phyloP scores from a whole-genome alignment of 64 coral and sea anemone species.

The Anthopleura sola region DNA sequence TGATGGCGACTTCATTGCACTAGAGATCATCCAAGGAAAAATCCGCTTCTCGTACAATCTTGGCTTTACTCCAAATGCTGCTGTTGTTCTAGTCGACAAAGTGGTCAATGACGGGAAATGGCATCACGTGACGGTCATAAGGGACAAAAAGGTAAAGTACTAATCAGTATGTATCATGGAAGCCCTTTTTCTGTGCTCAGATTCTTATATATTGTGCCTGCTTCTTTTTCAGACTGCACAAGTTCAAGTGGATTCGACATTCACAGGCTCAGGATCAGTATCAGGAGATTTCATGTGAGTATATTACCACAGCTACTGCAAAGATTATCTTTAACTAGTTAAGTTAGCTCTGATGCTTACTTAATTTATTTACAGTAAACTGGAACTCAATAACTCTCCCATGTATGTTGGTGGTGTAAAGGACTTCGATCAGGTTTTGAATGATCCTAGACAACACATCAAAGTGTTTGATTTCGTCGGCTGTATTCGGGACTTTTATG shows the following conservation, averaged over 20 bases:
- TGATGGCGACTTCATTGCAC: constrained; percentile 78
- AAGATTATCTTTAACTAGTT: too few species aligned
- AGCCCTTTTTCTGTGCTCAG: background rate
- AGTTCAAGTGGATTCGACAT: background rate
- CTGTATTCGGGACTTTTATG: constrained; percentile 82
- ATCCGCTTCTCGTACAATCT: constrained; percentile 83
- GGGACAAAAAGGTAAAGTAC: constrained; percentile 61
- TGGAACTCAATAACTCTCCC: constrained; percentile 53
- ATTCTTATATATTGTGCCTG: background rate
- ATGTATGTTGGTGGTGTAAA: constrained; percentile 82
- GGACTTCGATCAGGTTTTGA: constrained; percentile 54
- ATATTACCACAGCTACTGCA: too few species aligned
- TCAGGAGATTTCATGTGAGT: constrained; percentile 4
- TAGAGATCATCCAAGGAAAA: constrained; percentile 65
- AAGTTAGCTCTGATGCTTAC: background rate
- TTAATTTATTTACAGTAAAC: constrained; percentile 28
- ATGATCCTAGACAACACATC: constrained; percentile 52
- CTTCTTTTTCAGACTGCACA: background rate
- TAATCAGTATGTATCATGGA: too few species aligned
- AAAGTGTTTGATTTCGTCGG: constrained; percentile 85
- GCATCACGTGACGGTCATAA: constrained; percentile 73
- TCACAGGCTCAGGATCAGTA: background rate
- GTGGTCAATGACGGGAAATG: constrained; percentile 77
- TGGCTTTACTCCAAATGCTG: constrained; percentile 45
- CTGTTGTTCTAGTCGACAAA: constrained; percentile 35